Conservation (phyloP, 2,888 invertebrate species). For the Caenorhabditis wallacei region DNA sequence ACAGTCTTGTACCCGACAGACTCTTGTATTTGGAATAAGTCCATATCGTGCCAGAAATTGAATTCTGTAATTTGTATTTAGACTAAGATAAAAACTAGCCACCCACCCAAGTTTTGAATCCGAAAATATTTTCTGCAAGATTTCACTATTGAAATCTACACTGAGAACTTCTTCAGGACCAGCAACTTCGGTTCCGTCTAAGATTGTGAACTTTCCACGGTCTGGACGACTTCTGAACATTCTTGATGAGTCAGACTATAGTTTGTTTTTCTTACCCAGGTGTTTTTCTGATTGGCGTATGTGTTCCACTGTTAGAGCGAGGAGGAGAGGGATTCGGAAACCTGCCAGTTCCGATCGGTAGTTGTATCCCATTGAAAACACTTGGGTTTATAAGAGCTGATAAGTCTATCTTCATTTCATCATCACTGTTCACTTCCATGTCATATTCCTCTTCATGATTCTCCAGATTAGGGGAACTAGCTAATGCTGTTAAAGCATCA, state of each 20-base stretch:
- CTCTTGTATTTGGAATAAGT: constrained; percentile 71
- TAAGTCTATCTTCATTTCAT: constrained; percentile 64
- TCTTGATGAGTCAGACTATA: background rate
- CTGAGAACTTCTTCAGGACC: constrained; percentile 66
- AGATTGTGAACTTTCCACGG: constrained; percentile 72
- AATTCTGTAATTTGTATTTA: constrained; percentile 50
- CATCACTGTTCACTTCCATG: constrained; percentile 61
- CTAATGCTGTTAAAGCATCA: constrained; percentile 42
- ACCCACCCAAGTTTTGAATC: constrained; percentile 68
- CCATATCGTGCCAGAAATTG: constrained; percentile 72
- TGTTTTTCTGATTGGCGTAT: constrained; percentile 51
- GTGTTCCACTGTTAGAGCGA: constrained; percentile 49
- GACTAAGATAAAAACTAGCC: too few relatives aligned
- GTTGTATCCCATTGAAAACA: constrained; percentile 28
- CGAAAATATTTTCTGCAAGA: constrained; percentile 67
- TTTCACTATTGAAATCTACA: constrained; percentile 65
- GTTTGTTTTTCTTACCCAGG: constrained; percentile 25
- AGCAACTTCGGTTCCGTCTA: constrained; percentile 68
- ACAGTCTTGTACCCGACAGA: constrained; percentile 68
- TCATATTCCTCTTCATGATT: constrained; percentile 55
- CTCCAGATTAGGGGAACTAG: constrained; percentile 30
- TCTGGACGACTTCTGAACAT: constrained; percentile 69
- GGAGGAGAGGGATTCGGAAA: constrained; percentile 55
- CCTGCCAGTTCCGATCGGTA: constrained; percentile 46
- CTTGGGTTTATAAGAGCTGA: constrained; percentile 53